These are phyloP conservation scores for Coreoperca whiteheadi DNA, from an alignment of 2,113 vertebrate species.

Conservation along the genomic window DNA sequence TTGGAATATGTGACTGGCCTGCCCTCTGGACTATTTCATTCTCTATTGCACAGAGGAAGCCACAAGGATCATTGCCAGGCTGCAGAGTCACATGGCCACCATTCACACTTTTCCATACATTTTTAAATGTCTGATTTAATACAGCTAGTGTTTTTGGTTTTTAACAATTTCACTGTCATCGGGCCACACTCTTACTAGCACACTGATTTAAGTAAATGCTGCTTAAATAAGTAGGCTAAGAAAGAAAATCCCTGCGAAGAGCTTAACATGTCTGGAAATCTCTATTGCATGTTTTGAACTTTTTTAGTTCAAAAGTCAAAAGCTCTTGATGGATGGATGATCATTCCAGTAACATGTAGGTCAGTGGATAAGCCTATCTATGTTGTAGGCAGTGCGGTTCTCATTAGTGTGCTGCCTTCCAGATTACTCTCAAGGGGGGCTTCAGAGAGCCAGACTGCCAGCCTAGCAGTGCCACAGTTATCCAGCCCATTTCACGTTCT, in stretches of 20 bases:
- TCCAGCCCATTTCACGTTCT: conserved; percentile 26
- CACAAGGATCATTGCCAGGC: conserved; percentile 47
- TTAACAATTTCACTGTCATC: conserved; percentile 11
- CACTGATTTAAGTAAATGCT: conserved; percentile 23
- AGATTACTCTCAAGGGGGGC: conserved; percentile 40
- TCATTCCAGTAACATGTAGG: conserved; percentile 73
- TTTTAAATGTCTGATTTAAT: conserved; percentile 45
- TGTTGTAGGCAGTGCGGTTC: conserved; percentile 52
- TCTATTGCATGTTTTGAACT: conserved; percentile 47
- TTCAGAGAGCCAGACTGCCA: neutral
- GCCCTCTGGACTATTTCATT: conserved; percentile 68
- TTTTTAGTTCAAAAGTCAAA: conserved; percentile 49
- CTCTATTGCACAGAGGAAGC: conserved; percentile 46
- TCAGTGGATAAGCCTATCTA: conserved; percentile 71
- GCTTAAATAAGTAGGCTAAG: conserved; percentile 62
- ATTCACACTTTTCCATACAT: conserved; percentile 56
- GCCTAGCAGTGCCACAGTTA: conserved; percentile 3
- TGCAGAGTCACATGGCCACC: conserved; percentile 61
- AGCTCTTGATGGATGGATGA: conserved; percentile 51
- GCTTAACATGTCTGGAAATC: conserved; percentile 69
- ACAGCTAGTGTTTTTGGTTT: conserved; percentile 9
- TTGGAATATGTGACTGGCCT: conserved; percentile 46
- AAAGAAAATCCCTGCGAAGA: conserved; percentile 55
- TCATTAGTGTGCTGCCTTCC: conserved; percentile 66
- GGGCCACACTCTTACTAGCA: conserved; percentile 12